Base-by-base conservation (phyloP, 2,888 invertebrate species). In the Chrysina gloriosa region DNA sequence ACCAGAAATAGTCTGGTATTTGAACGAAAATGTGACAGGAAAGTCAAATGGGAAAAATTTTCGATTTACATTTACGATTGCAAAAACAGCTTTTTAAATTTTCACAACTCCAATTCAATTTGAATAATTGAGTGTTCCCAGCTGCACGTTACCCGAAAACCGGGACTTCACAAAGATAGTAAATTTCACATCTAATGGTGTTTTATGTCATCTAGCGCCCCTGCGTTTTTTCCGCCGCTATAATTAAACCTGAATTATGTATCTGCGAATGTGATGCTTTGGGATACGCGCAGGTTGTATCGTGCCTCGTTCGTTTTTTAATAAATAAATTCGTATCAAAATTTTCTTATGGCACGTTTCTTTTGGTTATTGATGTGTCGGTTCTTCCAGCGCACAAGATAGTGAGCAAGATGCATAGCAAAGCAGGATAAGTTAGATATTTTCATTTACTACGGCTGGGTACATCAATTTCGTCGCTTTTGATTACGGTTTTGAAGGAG, bases 161-260 rank as follows among this genome's bases (percentile, higher is more conserved):
- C 39, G 56, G 21, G 16, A 54, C 36, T 39, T 21, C 14, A 21
- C 39, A 29, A 23, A 56, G 39, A 21, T 23, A 36, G 9, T 39
- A 56, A 36, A 56, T 39, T 56, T 14, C n/a, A 39, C 36, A 11
- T 5, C 56, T 36, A 39, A 56, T 56, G 56, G 11, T 11, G 56
- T 56, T 56, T 31, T 56, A 56, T 36, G 39, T 56, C 36, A 25
- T 29, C 19, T 23, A 11, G 25, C 36, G n/a, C 39, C 11, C 11
- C 39, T 4, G 11, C 25, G 2, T 23, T 36, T 56, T 56, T 56
- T 19, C 39, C 5, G 36, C 34, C 50, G 27, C 50, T 11, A 36
- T 56, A 56, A 56, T 56, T 56, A 56, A 56, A 56, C 56, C 9
- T 56, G 36, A 56, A 56, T 56, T 21, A 56, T 56, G 36, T n/a